Percentiles rank a stretch among this genome's conserved stretches.
Evolutionary conservation across 2,113 vertebrate species (phyloP).

Genomic region (Mastomys natalensis): DNA sequence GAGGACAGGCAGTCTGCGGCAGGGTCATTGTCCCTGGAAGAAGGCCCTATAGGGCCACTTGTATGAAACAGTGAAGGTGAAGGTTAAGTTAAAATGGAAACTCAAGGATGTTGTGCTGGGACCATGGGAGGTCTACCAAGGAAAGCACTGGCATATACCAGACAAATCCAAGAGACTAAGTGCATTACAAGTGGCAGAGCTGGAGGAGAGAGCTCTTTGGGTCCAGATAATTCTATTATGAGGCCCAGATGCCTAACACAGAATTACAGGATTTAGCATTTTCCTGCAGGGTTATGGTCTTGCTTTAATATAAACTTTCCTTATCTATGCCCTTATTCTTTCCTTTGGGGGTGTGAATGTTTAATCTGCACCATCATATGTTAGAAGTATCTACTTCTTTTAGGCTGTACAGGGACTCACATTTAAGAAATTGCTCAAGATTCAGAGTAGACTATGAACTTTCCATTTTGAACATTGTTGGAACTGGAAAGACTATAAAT

Average conservation of each 20-base stretch:
- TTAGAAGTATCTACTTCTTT: background rate
- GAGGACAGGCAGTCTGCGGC: no score
- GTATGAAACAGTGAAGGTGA: background rate
- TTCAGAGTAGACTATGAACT: background rate
- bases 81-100: background rate
- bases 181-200: background rate
- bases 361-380: background rate
- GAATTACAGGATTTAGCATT: background rate
- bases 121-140: background rate
- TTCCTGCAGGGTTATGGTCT: background rate
- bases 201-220: background rate
- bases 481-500: background rate
- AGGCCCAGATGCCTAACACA: background rate
- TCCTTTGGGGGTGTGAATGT: background rate
- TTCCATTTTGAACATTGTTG: background rate
- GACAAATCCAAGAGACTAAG: background rate
- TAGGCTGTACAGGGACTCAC: background rate
- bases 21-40: background rate
- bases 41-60: background rate
- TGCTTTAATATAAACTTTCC: background rate
- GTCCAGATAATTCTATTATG: background rate
- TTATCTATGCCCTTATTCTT: background rate
- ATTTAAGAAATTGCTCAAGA: background rate
- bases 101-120: background rate
- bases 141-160: background rate